Evolutionary conservation across 1,140 invertebrate genomes (phyloP).

Genomic region (Octopus bimaculoides): DNA sequence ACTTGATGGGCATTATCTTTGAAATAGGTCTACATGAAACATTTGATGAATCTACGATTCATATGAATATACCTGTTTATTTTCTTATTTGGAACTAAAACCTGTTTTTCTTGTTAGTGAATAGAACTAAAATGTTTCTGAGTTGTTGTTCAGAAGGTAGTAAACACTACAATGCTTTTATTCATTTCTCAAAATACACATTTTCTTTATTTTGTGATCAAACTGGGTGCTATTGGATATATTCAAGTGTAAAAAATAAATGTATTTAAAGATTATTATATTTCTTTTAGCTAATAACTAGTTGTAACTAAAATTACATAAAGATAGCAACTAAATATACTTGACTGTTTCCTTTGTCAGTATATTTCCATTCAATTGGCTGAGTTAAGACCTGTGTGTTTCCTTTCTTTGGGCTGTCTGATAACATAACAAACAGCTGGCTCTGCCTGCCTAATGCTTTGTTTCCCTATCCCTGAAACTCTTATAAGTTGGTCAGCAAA

Average conservation of each 20-base stretch:
- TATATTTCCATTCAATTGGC: background rate
- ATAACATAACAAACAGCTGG: too few relatives aligned
- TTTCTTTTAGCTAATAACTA: background rate
- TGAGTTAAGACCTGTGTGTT: background rate
- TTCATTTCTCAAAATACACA: too few relatives aligned
- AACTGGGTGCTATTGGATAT: too few relatives aligned
- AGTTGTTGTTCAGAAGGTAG: background rate
- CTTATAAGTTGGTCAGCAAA: too few relatives aligned
- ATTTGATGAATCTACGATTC: constrained; percentile 1
- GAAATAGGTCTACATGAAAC: too few relatives aligned
- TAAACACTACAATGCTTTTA: background rate
- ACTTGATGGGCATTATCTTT: too few relatives aligned
- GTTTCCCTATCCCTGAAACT: too few relatives aligned
- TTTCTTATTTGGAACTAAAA: background rate
- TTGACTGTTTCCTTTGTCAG: background rate
- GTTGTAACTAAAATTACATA: constrained; percentile 1
- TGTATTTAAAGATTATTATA: background rate
- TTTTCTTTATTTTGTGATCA: too few relatives aligned
- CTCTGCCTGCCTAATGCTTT: too few relatives aligned
- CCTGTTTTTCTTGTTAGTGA: background rate
- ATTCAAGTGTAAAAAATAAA: too few relatives aligned
- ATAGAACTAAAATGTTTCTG: background rate
- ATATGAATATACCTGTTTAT: background rate
- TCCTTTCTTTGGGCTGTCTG: background rate
- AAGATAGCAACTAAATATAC: constrained; percentile 1